Evolutionary conservation across 2,797 vertebrate species (phyloP).

Genomic region (Chaenodraco wilsoni): DNA sequence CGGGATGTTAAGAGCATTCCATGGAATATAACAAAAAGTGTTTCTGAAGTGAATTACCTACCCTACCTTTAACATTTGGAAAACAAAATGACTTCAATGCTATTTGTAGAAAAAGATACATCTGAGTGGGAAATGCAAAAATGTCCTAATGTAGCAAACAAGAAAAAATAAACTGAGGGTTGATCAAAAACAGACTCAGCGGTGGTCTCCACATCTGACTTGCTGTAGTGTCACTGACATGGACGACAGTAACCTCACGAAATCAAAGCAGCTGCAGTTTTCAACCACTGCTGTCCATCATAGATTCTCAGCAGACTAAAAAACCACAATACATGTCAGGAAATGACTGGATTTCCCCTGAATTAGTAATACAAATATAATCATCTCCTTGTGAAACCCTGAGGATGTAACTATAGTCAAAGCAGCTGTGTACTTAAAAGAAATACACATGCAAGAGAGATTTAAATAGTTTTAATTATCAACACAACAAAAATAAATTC

Average conservation of each 20-base stretch:
- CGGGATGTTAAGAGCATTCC: no score
- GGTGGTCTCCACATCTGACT: not conserved
- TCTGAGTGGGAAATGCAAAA: not conserved
- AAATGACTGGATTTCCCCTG: slow-evolving; percentile 8
- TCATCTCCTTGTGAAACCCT: not conserved
- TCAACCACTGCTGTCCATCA: not conserved
- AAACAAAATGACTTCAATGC: not conserved
- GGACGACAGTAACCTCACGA: not conserved
- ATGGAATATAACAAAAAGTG: no score
- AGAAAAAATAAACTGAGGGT: not conserved
- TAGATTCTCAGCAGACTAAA: not conserved
- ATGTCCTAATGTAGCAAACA: not conserved
- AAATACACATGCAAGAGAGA: not conserved
- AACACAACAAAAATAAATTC: slow-evolving; percentile 60
- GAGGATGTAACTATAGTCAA: not conserved
- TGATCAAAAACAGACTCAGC: not conserved
- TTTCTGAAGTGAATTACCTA: no score
- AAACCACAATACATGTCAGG: not conserved
- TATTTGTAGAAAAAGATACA: not conserved
- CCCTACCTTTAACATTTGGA: not conserved
- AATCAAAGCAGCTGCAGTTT: slow-evolving; percentile 1
- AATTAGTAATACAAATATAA: not conserved
- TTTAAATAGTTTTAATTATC: slow-evolving; percentile 68
- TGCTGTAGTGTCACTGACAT: not conserved
- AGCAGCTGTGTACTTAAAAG: not conserved